Percentiles rank a stretch among this genome's conserved stretches.
phyloP scores from a whole-genome alignment of 2,888 invertebrate genomes.

The Eueremaeus valkanovi region DNA sequence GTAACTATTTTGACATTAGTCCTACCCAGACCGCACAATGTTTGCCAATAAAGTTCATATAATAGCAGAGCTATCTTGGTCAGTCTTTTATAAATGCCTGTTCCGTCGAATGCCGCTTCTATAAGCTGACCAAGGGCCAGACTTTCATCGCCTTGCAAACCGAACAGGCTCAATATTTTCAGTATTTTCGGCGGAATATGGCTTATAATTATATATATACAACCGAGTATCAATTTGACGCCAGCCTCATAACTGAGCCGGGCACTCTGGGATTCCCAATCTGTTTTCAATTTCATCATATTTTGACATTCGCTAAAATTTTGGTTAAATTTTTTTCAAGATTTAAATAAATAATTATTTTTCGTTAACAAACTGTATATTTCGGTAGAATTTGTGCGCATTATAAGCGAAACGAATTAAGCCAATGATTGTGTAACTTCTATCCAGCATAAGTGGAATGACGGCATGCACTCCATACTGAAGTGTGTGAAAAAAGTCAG shows the following conservation, averaged over 20 bases:
- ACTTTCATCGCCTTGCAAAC: neutral
- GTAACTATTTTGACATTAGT: too few relatives aligned
- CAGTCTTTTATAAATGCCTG: neutral
- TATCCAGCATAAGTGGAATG: too few relatives aligned
- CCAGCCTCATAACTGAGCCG: neutral
- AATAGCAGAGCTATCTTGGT: neutral
- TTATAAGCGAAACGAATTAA: constrained; percentile 31
- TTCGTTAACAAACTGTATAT: too few relatives aligned
- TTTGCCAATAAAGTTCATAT: constrained; percentile 8
- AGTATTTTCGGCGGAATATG: constrained; percentile 17
- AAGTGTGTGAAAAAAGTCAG: constrained; percentile 22
- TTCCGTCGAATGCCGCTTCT: neutral
- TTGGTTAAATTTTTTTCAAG: neutral
- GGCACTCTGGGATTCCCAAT: neutral
- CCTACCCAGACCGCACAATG: too few relatives aligned
- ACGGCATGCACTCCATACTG: neutral
- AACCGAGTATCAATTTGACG: neutral
- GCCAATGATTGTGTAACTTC: constrained; percentile 22
- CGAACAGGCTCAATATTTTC: neutral
- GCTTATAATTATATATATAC: neutral
- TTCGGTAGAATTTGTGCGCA: neutral
- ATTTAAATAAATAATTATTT: neutral
- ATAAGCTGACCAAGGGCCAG: neutral
- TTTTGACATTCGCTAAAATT: neutral
- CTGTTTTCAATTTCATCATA: neutral